phyloP scores from a whole-genome alignment of 2,797 vertebrate species.

The Danio aesculapii region DNA sequence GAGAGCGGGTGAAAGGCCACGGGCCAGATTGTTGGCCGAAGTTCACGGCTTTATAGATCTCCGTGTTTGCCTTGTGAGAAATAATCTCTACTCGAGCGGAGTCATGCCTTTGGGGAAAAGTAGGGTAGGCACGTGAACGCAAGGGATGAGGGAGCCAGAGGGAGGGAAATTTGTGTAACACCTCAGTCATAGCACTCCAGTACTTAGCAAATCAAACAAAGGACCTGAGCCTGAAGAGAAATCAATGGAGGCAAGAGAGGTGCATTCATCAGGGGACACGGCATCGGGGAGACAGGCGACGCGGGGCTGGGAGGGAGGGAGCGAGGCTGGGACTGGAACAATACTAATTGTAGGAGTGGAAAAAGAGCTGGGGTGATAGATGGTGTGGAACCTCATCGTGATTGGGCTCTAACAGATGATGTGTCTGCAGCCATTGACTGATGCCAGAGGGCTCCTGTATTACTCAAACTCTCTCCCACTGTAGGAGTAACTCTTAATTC shows the following conservation, averaged over 20 bases:
- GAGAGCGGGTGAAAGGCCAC: slow-evolving; percentile 37
- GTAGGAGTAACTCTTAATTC: slow-evolving; percentile 44
- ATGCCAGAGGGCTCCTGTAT: slow-evolving; percentile 59
- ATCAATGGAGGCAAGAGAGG: slow-evolving; percentile 72
- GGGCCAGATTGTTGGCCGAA: slow-evolving; percentile 15
- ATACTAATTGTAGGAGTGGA: slow-evolving; percentile 58
- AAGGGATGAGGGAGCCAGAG: slow-evolving; percentile 23
- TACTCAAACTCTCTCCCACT: slow-evolving; percentile 50
- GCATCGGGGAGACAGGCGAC: slow-evolving; percentile 48
- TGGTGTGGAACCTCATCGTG: slow-evolving; percentile 55
- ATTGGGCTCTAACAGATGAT: slow-evolving; percentile 65
- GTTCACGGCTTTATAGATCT: slow-evolving; percentile 36
- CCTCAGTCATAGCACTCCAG: slow-evolving; percentile 64
- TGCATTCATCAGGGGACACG: slow-evolving; percentile 65
- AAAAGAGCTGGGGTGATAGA: slow-evolving; percentile 64
- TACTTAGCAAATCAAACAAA: slow-evolving; percentile 76
- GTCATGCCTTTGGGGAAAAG: slow-evolving; percentile 57
- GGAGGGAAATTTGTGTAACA: slow-evolving; percentile 54
- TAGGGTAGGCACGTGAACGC: slow-evolving; percentile 24
- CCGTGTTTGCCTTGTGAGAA: slow-evolving; percentile 64
- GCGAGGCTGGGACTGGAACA: slow-evolving; percentile 61
- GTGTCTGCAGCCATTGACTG: slow-evolving; percentile 53
- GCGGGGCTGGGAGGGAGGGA: slow-evolving; percentile 27
- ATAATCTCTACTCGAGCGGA: slow-evolving; percentile 69
- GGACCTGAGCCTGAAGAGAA: slow-evolving; percentile 73